A percentile compares a stretch with the other conserved stretches of the same genome.
Conservation (phyloP, 2,888 invertebrate genomes). For the Scaptomyza tumidula region DNA sequence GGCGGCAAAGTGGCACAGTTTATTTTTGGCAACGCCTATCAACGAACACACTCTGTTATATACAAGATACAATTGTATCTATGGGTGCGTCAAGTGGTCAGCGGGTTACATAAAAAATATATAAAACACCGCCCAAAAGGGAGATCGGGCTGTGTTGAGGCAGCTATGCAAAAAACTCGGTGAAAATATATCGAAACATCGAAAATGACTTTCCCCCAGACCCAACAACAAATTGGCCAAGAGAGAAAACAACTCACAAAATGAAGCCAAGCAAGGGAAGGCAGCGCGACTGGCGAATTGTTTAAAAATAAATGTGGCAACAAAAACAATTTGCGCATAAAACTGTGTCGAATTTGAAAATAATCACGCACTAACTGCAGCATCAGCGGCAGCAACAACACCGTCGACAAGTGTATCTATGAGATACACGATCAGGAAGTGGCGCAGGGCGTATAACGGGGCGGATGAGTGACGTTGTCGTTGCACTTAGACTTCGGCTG, state of each 20-base stretch:
- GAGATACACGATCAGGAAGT: constrained; percentile 48
- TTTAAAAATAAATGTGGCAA: constrained; percentile 72
- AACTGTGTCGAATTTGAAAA: constrained; percentile 81
- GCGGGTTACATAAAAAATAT: constrained; percentile 59
- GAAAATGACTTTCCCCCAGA: constrained; percentile 71
- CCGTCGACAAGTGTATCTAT: constrained; percentile 47
- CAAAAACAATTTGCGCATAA: constrained; percentile 74
- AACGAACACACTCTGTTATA: constrained; percentile 14
- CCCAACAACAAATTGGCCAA: constrained; percentile 38
- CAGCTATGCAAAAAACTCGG: constrained; percentile 74
- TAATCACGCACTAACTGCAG: constrained; percentile 77
- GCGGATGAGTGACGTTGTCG: constrained; percentile 70
- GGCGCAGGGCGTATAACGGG: constrained; percentile 50
- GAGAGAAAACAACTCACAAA: constrained; percentile 33
- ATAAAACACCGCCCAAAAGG: constrained; percentile 35
- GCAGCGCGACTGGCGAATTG: constrained; percentile 54
- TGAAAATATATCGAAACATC: constrained; percentile 72
- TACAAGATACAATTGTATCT: constrained; percentile 62
- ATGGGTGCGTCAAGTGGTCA: constrained; percentile 51
- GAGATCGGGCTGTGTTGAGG: constrained; percentile 24
- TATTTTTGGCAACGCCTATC: constrained; percentile 56
- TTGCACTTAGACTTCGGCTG: constrained; percentile 61
- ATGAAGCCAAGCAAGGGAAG: constrained; percentile 52
- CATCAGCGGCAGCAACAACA: constrained; percentile 21
- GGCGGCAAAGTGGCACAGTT: constrained; percentile 65